Conservation (phyloP, 1,140 invertebrate genomes). For the Zaprionus ornatus region DNA sequence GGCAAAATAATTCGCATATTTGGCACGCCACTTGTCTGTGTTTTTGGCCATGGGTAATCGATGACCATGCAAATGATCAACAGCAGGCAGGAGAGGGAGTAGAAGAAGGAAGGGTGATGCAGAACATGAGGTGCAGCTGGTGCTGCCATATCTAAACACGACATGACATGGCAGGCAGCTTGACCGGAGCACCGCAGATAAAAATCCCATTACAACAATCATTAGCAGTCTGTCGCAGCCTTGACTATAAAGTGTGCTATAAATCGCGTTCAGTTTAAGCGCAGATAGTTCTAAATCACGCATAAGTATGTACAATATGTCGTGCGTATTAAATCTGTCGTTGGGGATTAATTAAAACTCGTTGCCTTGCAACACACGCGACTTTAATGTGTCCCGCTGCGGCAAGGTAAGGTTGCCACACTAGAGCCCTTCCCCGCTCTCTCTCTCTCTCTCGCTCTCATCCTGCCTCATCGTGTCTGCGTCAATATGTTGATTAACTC, state of each 20-base stretch:
- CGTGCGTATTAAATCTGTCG: slow-evolving; percentile 8
- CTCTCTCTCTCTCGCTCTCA: neutral
- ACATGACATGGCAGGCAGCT: slow-evolving; percentile 47
- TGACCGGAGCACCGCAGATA: slow-evolving; percentile 33
- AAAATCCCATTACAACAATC: slow-evolving; percentile 69
- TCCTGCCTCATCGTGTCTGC: slow-evolving; percentile 36
- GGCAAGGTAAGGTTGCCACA: slow-evolving; percentile 28
- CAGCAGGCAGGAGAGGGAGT: slow-evolving; percentile 24
- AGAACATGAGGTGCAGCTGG: slow-evolving; percentile 1
- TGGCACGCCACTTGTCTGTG: slow-evolving; percentile 71
- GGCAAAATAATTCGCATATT: slow-evolving; percentile 78
- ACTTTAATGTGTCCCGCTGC: slow-evolving; percentile 36
- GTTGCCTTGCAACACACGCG: neutral
- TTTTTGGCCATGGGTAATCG: slow-evolving; percentile 65
- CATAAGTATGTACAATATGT: slow-evolving; percentile 5
- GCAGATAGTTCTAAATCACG: neutral
- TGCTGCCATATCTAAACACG: slow-evolving; percentile 57
- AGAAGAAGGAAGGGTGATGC: neutral
- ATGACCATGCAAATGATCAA: slow-evolving; percentile 75
- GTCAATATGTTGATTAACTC: slow-evolving; percentile 80
- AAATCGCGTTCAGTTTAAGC: slow-evolving; percentile 1
- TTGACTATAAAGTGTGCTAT: slow-evolving; percentile 15
- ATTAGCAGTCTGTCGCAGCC: slow-evolving; percentile 55
- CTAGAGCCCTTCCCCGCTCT: too few relatives aligned
- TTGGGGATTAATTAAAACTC: slow-evolving; percentile 35